Base-by-base conservation (phyloP, 2,888 invertebrate genomes). In the Synergus laeviventris region DNA sequence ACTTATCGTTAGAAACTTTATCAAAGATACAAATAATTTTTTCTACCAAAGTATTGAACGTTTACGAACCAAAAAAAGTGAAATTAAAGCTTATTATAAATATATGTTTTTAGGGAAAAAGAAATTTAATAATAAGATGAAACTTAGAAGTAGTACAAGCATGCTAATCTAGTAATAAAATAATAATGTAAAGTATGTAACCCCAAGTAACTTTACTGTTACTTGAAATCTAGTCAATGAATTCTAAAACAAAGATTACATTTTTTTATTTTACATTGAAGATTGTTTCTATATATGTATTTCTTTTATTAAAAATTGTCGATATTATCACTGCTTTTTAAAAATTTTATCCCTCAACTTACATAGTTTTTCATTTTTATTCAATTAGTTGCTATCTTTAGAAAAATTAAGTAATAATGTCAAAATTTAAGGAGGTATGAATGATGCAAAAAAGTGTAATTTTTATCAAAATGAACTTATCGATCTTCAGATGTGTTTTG, bases 1-100 rank as follows among this genome's bases (percentile, higher is more conserved):
- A 80, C 84, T 75, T 87, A 88, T 80, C 82, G 83, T 79, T 82
- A 78, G 12, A 14, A 80, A 59, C 54, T 74, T 60, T 73, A 60
- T 61, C 18, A 14, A 59, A 61, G 12, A 74, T 66, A 74, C 11
- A 31, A 36, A 66, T 75, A 18, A 61, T n/a, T 42, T 62, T 70
- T 12, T 38, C 73, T 60, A 74, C 62, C 36, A 11, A 74, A 79
- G 74, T 73, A 36, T 66, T 38, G 4, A 64, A 75, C 9, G n/a
- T 39, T 61, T 18, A 12, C 14, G 45, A 61, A 76, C 36, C 73
- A 66, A 18, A 75, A 61, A 78, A 21, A 14, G 11, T n/a, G 12
- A 56, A 18, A 21, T 18, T 14, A 59, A 42, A 42, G 14, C 14
- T 24, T 24, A 59, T 14, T 9, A 36, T 24, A 9, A n/a, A 38